Evolutionary conservation across 2,797 vertebrate genomes (phyloP).

Genomic region (Melopsittacus undulatus): DNA sequence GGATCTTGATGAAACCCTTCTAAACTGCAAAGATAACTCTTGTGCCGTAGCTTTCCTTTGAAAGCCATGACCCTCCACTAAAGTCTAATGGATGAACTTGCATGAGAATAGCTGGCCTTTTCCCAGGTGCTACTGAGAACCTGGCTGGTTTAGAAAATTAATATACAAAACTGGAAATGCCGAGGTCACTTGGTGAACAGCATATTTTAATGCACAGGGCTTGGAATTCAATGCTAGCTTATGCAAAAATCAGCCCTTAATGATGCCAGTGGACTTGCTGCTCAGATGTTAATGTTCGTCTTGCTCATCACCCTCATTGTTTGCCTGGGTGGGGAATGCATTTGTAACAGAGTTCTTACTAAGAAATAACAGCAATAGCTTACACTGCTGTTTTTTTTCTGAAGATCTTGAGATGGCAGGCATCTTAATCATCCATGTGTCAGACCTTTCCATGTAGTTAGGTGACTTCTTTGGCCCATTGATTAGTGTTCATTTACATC

Average conservation of each 20-base stretch:
- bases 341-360: background rate
- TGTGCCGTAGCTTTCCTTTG: constrained; percentile 59
- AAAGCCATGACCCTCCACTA: constrained; percentile 30
- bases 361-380: background rate
- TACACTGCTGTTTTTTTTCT: background rate
- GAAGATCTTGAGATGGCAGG: background rate
- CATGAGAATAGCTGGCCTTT: constrained; percentile 14
- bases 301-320: background rate
- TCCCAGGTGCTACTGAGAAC: constrained; percentile 46
- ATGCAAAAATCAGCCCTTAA: background rate
- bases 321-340: background rate
- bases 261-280: background rate
- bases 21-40: constrained; percentile 45
- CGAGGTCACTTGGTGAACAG: constrained; percentile 43
- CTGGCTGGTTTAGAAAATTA: constrained; percentile 62
- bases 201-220: constrained; percentile 10
- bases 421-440: background rate
- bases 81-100: constrained; percentile 57
- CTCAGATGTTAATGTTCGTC: background rate
- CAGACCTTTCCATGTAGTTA: background rate
- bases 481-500: background rate
- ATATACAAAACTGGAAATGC: constrained; percentile 54
- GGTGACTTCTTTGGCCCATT: background rate
- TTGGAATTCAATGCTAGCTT: constrained; percentile 46
- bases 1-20: background rate